Percentiles rank a stretch among this genome's conserved stretches.
These are phyloP conservation scores for Ormyrus pomaceus DNA, from an alignment of 2,888 invertebrate species.

Conservation along the genomic window DNA sequence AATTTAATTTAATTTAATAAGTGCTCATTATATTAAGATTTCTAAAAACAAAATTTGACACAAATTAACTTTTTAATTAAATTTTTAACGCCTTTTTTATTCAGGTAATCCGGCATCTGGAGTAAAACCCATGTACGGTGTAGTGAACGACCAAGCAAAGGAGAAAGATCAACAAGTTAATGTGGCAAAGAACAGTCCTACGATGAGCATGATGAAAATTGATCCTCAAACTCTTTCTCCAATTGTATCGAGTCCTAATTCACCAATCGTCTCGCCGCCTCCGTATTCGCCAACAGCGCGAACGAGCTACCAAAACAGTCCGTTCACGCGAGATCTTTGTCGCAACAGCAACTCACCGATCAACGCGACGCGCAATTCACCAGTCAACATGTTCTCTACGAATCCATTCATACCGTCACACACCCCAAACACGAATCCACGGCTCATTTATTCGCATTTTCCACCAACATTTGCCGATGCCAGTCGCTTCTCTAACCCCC, in stretches of 20 bases:
- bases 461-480: constrained; percentile 67
- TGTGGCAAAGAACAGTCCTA: constrained; percentile 58
- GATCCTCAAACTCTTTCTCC: constrained; percentile 80
- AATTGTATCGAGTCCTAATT: constrained; percentile 70
- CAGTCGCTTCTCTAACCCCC: constrained; percentile 68
- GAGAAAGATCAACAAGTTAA: constrained; percentile 58
- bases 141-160: constrained; percentile 71
- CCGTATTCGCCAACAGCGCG: constrained; percentile 70
- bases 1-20: background rate
- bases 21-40: background rate
- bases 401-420: constrained; percentile 73
- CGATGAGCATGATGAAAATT: constrained; percentile 76
- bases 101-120: constrained; percentile 78
- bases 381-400: constrained; percentile 73
- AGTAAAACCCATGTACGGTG: constrained; percentile 80
- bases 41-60: background rate
- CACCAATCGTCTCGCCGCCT: constrained; percentile 70
- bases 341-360: constrained; percentile 67
- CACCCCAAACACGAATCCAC: constrained; percentile 73
- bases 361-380: constrained; percentile 70
- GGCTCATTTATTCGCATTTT: constrained; percentile 70
- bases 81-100: too few species aligned
- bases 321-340: constrained; percentile 69
- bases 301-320: constrained; percentile 68
- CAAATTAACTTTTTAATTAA: background rate